A percentile compares a stretch with the other conserved stretches of the same genome.
Evolutionary conservation across 2,888 invertebrate species (phyloP).

Genomic region (Dorcus parallelipipedus): DNA sequence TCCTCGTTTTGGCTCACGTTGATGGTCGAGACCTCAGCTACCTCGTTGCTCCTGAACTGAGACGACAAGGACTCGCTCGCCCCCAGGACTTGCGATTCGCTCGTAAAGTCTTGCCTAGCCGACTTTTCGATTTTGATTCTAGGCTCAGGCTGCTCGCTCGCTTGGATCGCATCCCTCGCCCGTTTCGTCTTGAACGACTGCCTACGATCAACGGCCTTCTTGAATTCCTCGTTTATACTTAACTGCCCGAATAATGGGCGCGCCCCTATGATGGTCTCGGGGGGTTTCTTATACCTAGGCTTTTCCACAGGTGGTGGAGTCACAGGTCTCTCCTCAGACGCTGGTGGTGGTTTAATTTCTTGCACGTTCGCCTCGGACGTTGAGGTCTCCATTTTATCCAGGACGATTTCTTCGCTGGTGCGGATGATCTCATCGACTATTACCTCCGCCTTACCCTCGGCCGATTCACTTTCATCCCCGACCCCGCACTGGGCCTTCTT

Average conservation of each 20-base stretch:
- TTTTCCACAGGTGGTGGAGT: conserved; percentile 17
- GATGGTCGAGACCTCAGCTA: conserved; percentile 37
- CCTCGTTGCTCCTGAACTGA: conserved; percentile 26
- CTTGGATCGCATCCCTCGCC: conserved; percentile 14
- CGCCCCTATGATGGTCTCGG: conserved; percentile 45
- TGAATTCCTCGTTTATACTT: conserved; percentile 46
- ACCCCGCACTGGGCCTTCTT: conserved; percentile 24
- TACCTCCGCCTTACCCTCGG: background rate
- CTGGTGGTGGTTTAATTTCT: conserved; percentile 1
- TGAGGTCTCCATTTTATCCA: background rate
- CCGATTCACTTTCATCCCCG: conserved; percentile 3
- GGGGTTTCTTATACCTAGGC: conserved; percentile 41
- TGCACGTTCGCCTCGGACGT: background rate
- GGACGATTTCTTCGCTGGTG: background rate
- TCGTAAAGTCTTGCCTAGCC: conserved; percentile 5
- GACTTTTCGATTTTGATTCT: conserved; percentile 32
- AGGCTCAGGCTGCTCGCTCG: conserved; percentile 24
- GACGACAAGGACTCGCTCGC: conserved; percentile 2
- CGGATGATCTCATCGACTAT: background rate
- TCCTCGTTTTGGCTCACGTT: conserved; percentile 40
- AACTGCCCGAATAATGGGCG: conserved; percentile 45
- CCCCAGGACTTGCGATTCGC: background rate
- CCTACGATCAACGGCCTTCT: conserved; percentile 42
- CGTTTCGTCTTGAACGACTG: conserved; percentile 34
- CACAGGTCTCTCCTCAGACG: background rate